Base-by-base conservation (phyloP, 2,888 invertebrate species). In the Lissonota sp. region DNA sequence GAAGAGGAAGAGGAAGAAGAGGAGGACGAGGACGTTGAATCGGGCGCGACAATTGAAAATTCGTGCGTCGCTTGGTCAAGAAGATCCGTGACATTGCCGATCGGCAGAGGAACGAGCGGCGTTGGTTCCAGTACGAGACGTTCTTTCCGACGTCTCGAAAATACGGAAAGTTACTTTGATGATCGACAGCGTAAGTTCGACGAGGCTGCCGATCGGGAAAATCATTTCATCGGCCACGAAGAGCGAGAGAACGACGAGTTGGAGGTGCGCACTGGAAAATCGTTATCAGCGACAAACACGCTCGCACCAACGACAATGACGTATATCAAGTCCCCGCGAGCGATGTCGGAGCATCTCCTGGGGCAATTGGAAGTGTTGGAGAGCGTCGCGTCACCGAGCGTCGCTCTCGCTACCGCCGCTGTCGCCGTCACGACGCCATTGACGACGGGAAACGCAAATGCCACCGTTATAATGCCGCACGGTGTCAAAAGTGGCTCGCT, bases 321-420 rank as follows among this genome's bases (percentile, higher is more conserved):
- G 44, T 92, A 90, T 84, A 89, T 92, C 67, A 92, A 92, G 87
- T 92, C 92, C 81, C 90, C 92, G 80, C 85, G 91, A 86, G 88
- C 90, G 78, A 86, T 86, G 86, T 92, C 92, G 86, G 92, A 92
- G 87, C 91, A 92, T 87, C 91, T 92, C 83, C 80, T 92, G 86
- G 92, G 90, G 77, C 92, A 91, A 79, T 84, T 88, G 44, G 91
- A 91, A 16, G 83, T 86, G 5, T 84, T 83, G 44, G 84, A 80
- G 2, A 67, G 75, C 26, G 86, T 88, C 0, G 86, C 83, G 53
- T 76, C 88, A 0, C 86, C 90, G 3, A 67, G 87, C 2, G 87
- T 90, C 6, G 73, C 90, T 8, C 87, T 87, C 10, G 87, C 89
- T 0, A 74, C 91, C 0, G 84, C 87, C 16, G 66, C 73, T 10